Conservation (phyloP, 2,113 vertebrate genomes). For the Coptodon rendalli region DNA sequence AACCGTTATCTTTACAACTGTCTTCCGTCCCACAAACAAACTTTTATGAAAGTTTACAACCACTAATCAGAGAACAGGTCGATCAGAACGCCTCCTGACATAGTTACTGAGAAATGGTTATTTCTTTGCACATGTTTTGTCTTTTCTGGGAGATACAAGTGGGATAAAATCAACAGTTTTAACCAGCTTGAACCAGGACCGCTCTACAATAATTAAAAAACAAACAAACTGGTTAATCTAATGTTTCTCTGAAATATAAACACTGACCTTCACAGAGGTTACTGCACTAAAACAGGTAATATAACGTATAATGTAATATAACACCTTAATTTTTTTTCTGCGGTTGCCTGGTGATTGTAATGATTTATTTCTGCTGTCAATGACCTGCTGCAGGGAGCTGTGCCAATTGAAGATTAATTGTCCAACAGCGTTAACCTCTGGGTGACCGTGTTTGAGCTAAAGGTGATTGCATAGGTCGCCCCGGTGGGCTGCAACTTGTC, state of each 20-base stretch:
- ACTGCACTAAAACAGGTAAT: not conserved
- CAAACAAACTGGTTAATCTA: not conserved
- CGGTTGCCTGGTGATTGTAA: not conserved
- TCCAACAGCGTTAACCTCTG: not conserved
- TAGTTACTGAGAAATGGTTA: not conserved
- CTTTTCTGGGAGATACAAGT: not conserved
- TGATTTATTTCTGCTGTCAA: not conserved
- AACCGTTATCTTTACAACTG: conserved; percentile 33
- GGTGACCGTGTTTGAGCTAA: not conserved
- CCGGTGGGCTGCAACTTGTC: not conserved
- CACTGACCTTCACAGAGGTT: not conserved
- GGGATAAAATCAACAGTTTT: not conserved
- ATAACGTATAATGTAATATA: not conserved
- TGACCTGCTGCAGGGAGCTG: not conserved
- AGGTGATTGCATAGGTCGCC: not conserved
- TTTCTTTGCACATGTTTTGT: not conserved
- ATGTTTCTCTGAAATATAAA: not conserved
- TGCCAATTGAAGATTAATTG: not conserved
- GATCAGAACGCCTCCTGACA: not conserved
- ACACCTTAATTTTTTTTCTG: not conserved
- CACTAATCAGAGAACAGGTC: not conserved
- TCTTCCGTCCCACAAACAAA: not conserved
- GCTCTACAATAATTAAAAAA: not conserved
- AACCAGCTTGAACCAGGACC: not conserved
- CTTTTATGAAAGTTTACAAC: not conserved